A percentile compares a stretch with the other conserved stretches of the same genome.
These are phyloP conservation scores for Mus spretus DNA, from an alignment of 2,797 vertebrate species.

Conservation along the genomic window DNA sequence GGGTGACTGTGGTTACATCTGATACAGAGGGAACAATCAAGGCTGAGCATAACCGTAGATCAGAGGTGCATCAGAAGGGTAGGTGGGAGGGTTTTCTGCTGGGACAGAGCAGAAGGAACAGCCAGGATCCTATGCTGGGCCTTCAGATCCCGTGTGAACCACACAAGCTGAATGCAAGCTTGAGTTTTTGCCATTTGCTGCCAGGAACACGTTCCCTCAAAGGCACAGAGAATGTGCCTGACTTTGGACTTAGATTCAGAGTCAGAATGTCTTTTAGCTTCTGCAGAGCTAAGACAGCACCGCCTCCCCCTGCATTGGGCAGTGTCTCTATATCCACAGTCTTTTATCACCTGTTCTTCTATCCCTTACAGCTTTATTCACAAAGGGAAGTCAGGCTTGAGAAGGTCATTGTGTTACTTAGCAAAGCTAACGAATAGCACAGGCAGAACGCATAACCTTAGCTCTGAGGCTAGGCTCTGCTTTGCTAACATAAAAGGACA, in stretches of 20 bases:
- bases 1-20: not conserved
- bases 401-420: not conserved
- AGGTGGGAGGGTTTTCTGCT: not conserved
- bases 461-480: not conserved
- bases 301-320: not conserved
- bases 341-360: too few species aligned
- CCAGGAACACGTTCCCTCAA: too few species aligned
- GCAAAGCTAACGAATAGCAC: not conserved
- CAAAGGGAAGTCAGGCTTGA: not conserved
- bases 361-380: not conserved
- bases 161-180: not conserved
- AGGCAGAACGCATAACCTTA: not conserved
- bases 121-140: rapidly evolving
- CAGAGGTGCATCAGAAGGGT: not conserved
- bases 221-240: too few species aligned
- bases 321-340: rapidly evolving
- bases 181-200: not conserved
- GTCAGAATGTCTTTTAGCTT: not conserved
- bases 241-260: too few species aligned
- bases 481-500: not conserved
- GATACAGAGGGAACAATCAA: not conserved
- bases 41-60: not conserved
- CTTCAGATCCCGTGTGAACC: not conserved
- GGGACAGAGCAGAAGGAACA: not conserved
- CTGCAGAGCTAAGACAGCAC: not conserved